Evolutionary conservation across 2,888 invertebrate genomes (phyloP).

Genomic region (Oscheius myriophilus): DNA sequence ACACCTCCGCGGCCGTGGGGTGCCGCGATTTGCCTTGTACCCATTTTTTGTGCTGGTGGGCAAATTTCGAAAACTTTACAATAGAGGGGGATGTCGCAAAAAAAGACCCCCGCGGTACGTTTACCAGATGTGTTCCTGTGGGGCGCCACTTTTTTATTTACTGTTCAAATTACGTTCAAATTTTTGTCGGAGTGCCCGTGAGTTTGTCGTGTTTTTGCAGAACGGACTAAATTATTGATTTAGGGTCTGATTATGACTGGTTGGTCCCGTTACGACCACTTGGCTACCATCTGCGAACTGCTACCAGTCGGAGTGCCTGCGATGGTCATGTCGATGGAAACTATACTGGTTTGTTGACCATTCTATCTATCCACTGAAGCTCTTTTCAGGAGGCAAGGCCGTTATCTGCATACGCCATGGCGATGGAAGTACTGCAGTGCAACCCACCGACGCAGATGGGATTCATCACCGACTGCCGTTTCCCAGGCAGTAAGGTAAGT

Average conservation of each 20-base stretch:
- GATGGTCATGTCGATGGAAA: constrained; percentile 69
- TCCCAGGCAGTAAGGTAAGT: constrained; percentile 60
- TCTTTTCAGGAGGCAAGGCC: constrained; percentile 34
- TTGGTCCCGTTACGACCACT: constrained; percentile 74
- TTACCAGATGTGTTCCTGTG: too few relatives aligned
- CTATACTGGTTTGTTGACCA: constrained; percentile 38
- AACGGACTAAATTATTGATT: constrained; percentile 16
- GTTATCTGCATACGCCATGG: constrained; percentile 44
- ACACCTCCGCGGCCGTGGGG: too few relatives aligned
- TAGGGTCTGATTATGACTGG: constrained; percentile 73
- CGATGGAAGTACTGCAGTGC: constrained; percentile 58
- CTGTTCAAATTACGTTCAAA: too few relatives aligned
- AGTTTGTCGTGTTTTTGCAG: too few relatives aligned
- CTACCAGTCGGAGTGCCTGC: constrained; percentile 73
- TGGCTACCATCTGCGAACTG: constrained; percentile 73
- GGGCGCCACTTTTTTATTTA: too few relatives aligned
- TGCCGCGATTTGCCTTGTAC: too few relatives aligned
- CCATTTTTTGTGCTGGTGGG: too few relatives aligned
- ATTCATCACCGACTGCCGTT: constrained; percentile 57
- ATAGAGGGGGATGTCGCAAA: too few relatives aligned
- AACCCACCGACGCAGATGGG: constrained; percentile 50
- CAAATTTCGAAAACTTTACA: too few relatives aligned
- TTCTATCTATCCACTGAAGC: not conserved
- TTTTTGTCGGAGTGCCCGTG: too few relatives aligned
- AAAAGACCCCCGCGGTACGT: too few relatives aligned